These are phyloP conservation scores for Schizothorax lantsangensis DNA, from an alignment of 2,797 vertebrate genomes.

Conservation along the genomic window DNA sequence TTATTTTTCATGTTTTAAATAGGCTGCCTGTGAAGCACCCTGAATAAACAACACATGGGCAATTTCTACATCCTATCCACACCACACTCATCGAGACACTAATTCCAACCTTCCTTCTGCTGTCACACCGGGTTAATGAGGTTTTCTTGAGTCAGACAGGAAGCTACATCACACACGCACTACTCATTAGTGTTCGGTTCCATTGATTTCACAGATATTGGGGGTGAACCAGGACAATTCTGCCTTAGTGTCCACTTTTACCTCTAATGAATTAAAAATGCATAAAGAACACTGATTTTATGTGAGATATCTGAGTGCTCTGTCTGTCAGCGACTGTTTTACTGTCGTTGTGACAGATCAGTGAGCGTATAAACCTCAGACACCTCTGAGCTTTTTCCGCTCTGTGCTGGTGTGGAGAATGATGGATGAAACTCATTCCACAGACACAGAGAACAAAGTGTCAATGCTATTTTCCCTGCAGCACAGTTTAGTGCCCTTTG, in stretches of 20 bases:
- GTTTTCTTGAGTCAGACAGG: conserved; percentile 37
- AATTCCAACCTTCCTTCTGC: conserved; percentile 9
- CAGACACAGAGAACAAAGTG: conserved; percentile 15
- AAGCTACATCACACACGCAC: conserved; percentile 18
- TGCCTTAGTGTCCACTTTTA: not conserved
- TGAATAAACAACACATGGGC: conserved; percentile 9
- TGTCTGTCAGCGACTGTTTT: not conserved
- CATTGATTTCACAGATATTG: conserved; percentile 8
- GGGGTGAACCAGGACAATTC: conserved; percentile 16
- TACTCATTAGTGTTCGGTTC: not conserved
- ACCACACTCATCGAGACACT: conserved; percentile 2
- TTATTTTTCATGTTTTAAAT: conserved; percentile 21
- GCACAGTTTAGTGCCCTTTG: not conserved
- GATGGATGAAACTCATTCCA: conserved; percentile 39
- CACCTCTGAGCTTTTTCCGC: not conserved
- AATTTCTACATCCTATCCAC: conserved; percentile 10
- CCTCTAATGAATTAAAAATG: conserved; percentile 6
- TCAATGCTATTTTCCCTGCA: conserved; percentile 3
- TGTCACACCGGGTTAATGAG: not conserved
- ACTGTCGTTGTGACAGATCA: not conserved
- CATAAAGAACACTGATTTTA: conserved; percentile 14
- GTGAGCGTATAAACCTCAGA: not conserved
- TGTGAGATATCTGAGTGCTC: not conserved
- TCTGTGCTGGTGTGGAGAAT: not conserved
- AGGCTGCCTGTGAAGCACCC: not conserved